Base-by-base conservation (phyloP, 2,797 vertebrate genomes). In the Pyrocephalus nanus region DNA sequence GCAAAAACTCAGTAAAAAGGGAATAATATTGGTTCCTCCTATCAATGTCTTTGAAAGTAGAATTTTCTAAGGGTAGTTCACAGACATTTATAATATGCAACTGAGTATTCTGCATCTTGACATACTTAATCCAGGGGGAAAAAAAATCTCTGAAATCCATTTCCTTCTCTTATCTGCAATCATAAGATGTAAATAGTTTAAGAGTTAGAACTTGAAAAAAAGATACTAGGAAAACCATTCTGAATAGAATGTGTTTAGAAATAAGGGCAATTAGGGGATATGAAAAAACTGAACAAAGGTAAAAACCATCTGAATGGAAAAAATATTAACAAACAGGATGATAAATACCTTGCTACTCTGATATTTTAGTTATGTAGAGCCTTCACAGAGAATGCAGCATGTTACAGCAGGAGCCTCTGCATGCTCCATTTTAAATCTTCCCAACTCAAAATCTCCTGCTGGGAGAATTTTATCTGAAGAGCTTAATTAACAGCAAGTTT, bases 401-500 rank as follows among this genome's bases (percentile, higher is more conserved):
- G 11, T 48, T 88, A 69, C 13, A 90, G 86, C 34, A 90, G 32
- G 17, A 70, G 29, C 40, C 34, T 43, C 54, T 73, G 29, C 40
- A 30, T 1, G 2, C n/a, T 78, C 23, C 62, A 36, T 42, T 81
- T 87, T 58, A 83, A 80, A 77, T 75, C 62, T 53, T 88, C 45
- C 29, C 10, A 1, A 45, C 19, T 84, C n/a, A 84, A 74, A 80
- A 78, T 25, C 58, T 83, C 72, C 91, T 47, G 64, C 70, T 80
- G 88, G 36, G 79, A 91, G 76, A 87, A 50, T 88, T 62, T 92
- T 45, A 84, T 70, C 34, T 61, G 58, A 90, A 88, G 66, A 94
- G 85, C 40, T 93, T 95, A 94, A 96, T 93, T 94, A 97, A 95
- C 70, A 91, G 66, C 60, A 84, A 72, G 29, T 84, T 94, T 95